Conservation (phyloP, 2,113 vertebrate species). For the Bos indicus region DNA sequence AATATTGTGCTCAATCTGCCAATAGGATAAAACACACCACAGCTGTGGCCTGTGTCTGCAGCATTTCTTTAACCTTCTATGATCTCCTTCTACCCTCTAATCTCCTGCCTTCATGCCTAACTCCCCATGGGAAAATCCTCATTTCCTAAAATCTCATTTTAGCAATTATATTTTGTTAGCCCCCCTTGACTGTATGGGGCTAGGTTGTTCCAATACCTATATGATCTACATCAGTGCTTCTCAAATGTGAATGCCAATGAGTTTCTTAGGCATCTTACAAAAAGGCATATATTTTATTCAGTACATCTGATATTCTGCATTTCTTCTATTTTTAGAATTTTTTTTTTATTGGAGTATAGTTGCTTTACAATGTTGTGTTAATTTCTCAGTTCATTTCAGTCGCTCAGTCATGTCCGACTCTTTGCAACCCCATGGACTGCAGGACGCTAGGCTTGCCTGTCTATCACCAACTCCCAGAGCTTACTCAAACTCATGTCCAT, state of each 20-base stretch:
- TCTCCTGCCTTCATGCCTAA: neutral
- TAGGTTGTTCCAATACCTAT: neutral
- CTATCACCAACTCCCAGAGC: neutral
- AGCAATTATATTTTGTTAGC: neutral
- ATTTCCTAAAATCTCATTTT: neutral
- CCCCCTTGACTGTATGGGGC: neutral
- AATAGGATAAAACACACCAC: neutral
- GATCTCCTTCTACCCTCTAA: neutral
- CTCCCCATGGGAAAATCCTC: neutral
- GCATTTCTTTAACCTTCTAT: neutral
- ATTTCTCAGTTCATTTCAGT: neutral
- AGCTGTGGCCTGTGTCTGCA: neutral
- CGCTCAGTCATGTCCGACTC: fast-evolving
- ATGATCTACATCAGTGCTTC: neutral
- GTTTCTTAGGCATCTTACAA: neutral
- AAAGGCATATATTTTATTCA: neutral
- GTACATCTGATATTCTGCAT: neutral
- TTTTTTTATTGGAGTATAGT: neutral
- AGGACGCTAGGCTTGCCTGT: neutral
- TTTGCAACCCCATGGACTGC: neutral
- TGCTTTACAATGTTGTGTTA: neutral
- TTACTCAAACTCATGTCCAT: neutral
- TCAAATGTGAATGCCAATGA: neutral
- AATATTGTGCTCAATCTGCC: neutral
- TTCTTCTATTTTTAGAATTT: neutral